Base-by-base conservation (phyloP, 2,797 vertebrate species). In the Lophotriccus pileatus region DNA sequence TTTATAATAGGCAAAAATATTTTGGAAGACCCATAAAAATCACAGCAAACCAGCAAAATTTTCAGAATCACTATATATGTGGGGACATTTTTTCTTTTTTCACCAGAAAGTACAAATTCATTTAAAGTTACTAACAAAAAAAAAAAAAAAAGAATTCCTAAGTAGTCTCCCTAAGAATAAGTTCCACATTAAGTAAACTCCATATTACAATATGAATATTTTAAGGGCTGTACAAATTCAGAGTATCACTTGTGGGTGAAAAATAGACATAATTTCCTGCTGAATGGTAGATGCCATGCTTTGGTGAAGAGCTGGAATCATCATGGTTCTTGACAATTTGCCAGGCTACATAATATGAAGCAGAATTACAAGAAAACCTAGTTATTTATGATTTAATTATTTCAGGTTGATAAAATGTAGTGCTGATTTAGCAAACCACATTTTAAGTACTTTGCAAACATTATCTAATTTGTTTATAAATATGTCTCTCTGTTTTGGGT, bases 371-470 rank as follows among this genome's bases (percentile, higher is more conserved):
- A 94, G 66, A 91, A 87, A 90, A 44, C 12, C 9, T 63, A 56
- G 62, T 76, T 91, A 91, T 79, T 94, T 88, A 44, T 84, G 32
- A 76, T 89, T 76, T 84, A 81, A 94, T 95, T 90, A 88, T 92
- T 90, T 91, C 70, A 79, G 34, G 36, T 76, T 90, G 70, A 74
- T 76, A 88, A 84, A 69, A 90, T 28, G 37, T 23, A 59, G 39
- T 21, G 30, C 37, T 77, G 73, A 78, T 84, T 81, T 81, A 91
- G 47, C 43, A 89, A 83, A 58, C 22, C 8, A 20, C 37, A 78
- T 88, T 72, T 69, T 34, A 84, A 94, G 36, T 59, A 59, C 36
- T 91, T 88, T 50, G 30, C 23, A 91, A 87, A 81, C 3, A 68
- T 84, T 68, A 72, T n/a, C 50, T 69, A 62, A 75, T 84, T 87